Evolutionary conservation across 1,140 invertebrate genomes (phyloP).

Genomic region (Gyrodactylus bullatarudis): DNA sequence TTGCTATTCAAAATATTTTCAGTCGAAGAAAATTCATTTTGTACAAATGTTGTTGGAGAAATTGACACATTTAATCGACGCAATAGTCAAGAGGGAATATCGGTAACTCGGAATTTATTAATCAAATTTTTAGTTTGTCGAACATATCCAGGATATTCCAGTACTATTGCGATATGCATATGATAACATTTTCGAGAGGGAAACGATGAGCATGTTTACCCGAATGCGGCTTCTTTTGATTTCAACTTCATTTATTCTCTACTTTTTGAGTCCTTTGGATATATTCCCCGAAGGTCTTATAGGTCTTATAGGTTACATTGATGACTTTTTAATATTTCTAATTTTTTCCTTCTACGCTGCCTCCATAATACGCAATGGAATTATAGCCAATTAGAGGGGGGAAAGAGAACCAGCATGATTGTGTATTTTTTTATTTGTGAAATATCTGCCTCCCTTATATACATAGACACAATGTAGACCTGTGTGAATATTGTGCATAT

Average conservation of each 20-base stretch:
- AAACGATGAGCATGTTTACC: background rate
- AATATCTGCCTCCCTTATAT: no score
- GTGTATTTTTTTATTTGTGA: no score
- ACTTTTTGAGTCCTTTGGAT: background rate
- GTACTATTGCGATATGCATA: background rate
- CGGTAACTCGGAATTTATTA: no score
- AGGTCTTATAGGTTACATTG: background rate
- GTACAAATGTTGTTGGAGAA: no score
- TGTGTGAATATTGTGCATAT: no score
- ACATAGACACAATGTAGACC: no score
- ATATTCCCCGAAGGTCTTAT: background rate
- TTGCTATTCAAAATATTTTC: background rate
- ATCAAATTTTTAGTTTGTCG: no score
- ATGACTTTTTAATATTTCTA: background rate
- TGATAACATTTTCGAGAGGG: background rate
- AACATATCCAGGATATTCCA: background rate
- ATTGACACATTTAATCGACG: background rate
- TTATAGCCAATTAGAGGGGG: background rate
- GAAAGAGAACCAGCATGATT: no score
- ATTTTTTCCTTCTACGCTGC: background rate
- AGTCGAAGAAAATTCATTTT: background rate
- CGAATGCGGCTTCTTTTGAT: background rate
- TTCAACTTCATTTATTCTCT: background rate
- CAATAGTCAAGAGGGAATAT: background rate
- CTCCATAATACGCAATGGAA: background rate